Evolutionary conservation across 2,113 vertebrate genomes (phyloP).

Genomic region (Laterallus jamaicensis): DNA sequence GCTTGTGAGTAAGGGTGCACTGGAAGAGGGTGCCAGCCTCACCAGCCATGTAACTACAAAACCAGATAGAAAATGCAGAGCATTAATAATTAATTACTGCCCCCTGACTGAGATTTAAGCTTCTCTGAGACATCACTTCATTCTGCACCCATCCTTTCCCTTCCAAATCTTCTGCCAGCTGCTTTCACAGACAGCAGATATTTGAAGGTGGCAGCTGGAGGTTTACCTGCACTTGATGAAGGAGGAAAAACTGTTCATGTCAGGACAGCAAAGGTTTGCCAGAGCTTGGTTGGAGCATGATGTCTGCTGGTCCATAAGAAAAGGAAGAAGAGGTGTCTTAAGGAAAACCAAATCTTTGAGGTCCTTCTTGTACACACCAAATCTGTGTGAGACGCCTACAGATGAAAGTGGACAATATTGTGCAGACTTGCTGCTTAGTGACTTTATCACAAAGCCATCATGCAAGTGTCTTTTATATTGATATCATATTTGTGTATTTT

Average conservation of each 20-base stretch:
- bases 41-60: neutral
- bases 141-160: neutral
- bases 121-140: neutral
- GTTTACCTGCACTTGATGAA: neutral
- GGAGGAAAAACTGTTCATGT: neutral
- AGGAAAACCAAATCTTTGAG: neutral
- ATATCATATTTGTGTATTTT: neutral
- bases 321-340: neutral
- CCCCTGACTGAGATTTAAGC: neutral
- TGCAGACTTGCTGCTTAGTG: neutral
- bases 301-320: neutral
- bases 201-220: neutral
- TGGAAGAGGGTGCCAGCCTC: slow-evolving; percentile 17
- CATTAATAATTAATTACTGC: neutral
- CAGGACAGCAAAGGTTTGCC: neutral
- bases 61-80: neutral
- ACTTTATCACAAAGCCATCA: neutral
- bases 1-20: neutral
- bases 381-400: neutral
- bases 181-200: neutral
- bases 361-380: neutral
- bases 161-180: neutral
- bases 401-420: neutral
- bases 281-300: neutral
- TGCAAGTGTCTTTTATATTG: neutral